Base-by-base conservation (phyloP, 2,797 vertebrate species). In the Brotogeris chrysoptera region DNA sequence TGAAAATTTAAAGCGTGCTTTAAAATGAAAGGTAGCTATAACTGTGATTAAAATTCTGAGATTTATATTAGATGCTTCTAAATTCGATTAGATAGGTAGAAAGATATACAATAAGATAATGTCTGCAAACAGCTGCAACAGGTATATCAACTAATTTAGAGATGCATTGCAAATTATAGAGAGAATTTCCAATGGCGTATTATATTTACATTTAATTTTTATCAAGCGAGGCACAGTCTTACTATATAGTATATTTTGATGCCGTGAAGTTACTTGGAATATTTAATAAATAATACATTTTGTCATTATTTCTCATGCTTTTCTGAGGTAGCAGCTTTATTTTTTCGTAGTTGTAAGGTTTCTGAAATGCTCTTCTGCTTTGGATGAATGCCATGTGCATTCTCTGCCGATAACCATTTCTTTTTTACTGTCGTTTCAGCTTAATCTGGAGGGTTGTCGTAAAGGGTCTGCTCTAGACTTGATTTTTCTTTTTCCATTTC, bases 401-500 rank as follows among this genome's bases (percentile, higher is more conserved):
- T 88, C 94, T 69, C 12, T 3, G 23, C 70, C 65, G 32, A 36
- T 53, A 81, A 76, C 46, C 1, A 7, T 86, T 89, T 90, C 25
- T 83, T 88, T 92, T 65, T 91, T 74, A 27, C 15, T 78, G 16
- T 83, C 79, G n/a, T 78, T 90, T 85, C 88, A 78, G 86, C 47
- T 88, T 74, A 60, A 17, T 72, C 52, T 88, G 41, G 46, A 84
- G 46, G 38, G 13, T 44, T 72, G 61, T 90, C 3, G 0, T 15
- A 65, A 82, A 71, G 14, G 65, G 63, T 69, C 70, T 93, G 66
- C 74, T 78, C 74, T 64, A 84, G 77, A 78, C 86, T 88, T 91
- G 90, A 81, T 91, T 92, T 84, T 92, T 61, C 73, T 82, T 86
- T 83, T 86, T 94, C 47, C 71, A 27, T 92, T 77, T 97, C 78